Base-by-base conservation (phyloP, 2,888 invertebrate species). In the Eilema depressum region DNA sequence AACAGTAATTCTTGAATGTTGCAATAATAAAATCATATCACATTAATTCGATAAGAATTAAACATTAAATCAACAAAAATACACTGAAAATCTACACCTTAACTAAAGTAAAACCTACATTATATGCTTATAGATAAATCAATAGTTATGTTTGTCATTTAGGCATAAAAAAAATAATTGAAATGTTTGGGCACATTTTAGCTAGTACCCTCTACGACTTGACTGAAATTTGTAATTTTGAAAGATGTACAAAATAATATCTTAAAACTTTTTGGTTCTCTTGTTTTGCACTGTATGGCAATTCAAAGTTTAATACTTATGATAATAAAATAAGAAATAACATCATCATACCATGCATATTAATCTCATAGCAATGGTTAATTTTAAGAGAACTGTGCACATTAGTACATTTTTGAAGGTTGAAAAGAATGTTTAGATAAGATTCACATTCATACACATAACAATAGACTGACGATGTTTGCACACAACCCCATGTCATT, bases 131-230 rank as follows among this genome's bases (percentile, higher is more conserved):
- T 26, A 63, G 37, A 25, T 63, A 10, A 41, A 63, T 63, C 26
- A 26, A 41, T 63, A 63, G 41, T 26, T 41, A 41, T 26, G 37
- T 41, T 26, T 63, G 63, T 63, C 63, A 63, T 41, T 41, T 23
- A 26, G 41, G 41, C 41, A 26, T n/a, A n/a, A n/a, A n/a, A n/a
- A 41, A 20, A 20, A 41, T 0, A 37, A 37, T 37, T 25, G 12
- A 25, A n/a, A 26, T 1, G 25, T 37, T 63, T 26, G 37, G 63
- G 41, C 25, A 26, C 10, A 41, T 26, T 63, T 41, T 63, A 63
- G 20, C n/a, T n/a, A n/a, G n/a, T n/a, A n/a, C n/a, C n/a, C n/a
- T n/a, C n/a, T n/a, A n/a, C n/a, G n/a, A 17, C 47, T 47, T 20
- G 1, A n/a, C 8, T 53, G n/a, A n/a, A 53, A 53, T 53, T n/a